A percentile compares a stretch with the other conserved stretches of the same genome.
phyloP scores from a whole-genome alignment of 2,113 vertebrate genomes.

The Podilymbus podiceps region DNA sequence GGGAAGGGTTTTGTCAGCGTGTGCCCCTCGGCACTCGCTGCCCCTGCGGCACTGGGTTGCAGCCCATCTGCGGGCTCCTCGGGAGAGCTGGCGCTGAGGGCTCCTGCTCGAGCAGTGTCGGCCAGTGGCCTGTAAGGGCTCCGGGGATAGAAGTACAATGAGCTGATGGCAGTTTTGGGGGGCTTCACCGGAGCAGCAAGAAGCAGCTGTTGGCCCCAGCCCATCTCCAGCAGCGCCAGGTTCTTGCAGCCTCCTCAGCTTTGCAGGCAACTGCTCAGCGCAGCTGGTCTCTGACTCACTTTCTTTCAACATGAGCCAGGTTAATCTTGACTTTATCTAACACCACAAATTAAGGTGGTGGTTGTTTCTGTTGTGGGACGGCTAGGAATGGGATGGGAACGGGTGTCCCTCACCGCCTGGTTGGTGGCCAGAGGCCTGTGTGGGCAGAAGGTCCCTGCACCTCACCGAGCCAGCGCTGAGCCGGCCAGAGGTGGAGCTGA shows the following conservation, averaged over 20 bases:
- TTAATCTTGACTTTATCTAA: background rate
- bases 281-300: background rate
- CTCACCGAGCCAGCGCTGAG: background rate
- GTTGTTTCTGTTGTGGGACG: background rate
- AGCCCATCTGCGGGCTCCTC: background rate
- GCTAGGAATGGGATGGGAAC: background rate
- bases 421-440: background rate
- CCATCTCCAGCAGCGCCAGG: background rate
- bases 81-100: fast-evolving
- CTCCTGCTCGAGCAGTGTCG: fast-evolving
- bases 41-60: fast-evolving
- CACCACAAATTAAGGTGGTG: background rate
- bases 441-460: background rate
- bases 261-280: background rate
- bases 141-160: background rate
- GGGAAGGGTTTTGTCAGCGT: background rate
- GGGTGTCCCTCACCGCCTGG: fast-evolving
- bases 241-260: background rate
- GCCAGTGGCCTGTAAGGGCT: background rate
- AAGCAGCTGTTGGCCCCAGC: background rate
- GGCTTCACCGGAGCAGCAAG: background rate
- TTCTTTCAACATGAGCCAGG: background rate
- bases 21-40: fast-evolving
- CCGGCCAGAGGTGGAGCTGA: background rate
- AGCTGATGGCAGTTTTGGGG: background rate